Conservation (phyloP, 1,140 invertebrate species). For the Drosophila kikkawai region DNA sequence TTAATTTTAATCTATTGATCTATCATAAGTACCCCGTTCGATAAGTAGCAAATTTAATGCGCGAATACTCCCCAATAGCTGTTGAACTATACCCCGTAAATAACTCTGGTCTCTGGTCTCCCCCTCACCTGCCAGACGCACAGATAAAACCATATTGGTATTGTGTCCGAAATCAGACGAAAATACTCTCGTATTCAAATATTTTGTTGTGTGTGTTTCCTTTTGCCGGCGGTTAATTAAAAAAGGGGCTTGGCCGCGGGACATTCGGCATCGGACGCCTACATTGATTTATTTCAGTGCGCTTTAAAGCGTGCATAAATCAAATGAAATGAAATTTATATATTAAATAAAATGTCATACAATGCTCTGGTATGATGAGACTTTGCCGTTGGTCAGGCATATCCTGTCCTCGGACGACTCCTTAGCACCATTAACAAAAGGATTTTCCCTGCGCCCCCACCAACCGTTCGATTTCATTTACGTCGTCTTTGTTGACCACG, state of each 20-base stretch:
- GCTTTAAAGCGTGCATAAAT: slow-evolving; percentile 69
- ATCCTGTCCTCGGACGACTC: slow-evolving; percentile 41
- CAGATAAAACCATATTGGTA: slow-evolving; percentile 33
- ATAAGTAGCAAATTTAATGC: neutral
- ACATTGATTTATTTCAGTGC: slow-evolving; percentile 67
- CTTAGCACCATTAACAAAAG: slow-evolving; percentile 80
- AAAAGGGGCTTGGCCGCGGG: slow-evolving; percentile 66
- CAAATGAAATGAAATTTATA: slow-evolving; percentile 62
- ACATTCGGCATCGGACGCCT: slow-evolving; percentile 50
- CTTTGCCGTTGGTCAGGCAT: slow-evolving; percentile 17
- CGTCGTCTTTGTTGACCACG: slow-evolving; percentile 74
- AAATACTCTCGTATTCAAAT: slow-evolving; percentile 23
- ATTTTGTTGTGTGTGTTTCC: slow-evolving; percentile 46
- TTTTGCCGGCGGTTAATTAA: slow-evolving; percentile 68
- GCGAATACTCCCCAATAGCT: slow-evolving; percentile 4
- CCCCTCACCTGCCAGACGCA: slow-evolving; percentile 30
- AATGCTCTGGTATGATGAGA: slow-evolving; percentile 10
- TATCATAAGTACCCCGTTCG: neutral
- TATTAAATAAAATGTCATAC: slow-evolving; percentile 38
- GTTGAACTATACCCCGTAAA: slow-evolving; percentile 21
- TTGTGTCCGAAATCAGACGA: slow-evolving; percentile 25
- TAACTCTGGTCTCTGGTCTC: slow-evolving; percentile 33
- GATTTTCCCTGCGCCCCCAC: slow-evolving; percentile 25
- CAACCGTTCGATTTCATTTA: slow-evolving; percentile 35
- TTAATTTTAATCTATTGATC: too few species aligned